A percentile compares a stretch with the other conserved stretches of the same genome.
Conservation (phyloP, 2,888 invertebrate species). For the Campoletis raptor region DNA sequence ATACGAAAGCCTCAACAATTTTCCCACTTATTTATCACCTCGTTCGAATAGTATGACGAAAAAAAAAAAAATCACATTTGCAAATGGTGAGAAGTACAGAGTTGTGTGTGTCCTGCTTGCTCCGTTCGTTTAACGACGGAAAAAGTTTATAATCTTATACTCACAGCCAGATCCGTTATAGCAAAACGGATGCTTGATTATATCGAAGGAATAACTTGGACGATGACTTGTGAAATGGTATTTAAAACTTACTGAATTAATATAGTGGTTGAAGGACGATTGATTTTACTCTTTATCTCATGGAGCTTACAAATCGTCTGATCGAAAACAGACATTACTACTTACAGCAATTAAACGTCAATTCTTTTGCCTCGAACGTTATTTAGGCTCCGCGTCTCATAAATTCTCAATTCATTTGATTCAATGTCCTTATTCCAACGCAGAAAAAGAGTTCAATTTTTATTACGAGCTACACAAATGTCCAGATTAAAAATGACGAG, state of each 20-base stretch:
- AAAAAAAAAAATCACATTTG: background rate
- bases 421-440: background rate
- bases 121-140: background rate
- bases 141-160: background rate
- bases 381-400: background rate
- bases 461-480: constrained; percentile 15
- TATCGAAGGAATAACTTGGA: background rate
- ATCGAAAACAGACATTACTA: constrained; percentile 50
- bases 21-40: background rate
- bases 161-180: background rate
- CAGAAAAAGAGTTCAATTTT: background rate
- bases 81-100: background rate
- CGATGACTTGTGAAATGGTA: background rate
- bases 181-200: background rate
- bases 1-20: background rate
- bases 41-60: background rate
- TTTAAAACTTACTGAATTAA: background rate
- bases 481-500: constrained; percentile 39
- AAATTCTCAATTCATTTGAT: background rate
- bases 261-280: background rate
- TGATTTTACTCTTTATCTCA: background rate
- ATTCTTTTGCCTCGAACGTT: background rate
- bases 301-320: constrained; percentile 20
- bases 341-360: constrained; percentile 15
- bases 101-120: background rate